These are phyloP conservation scores for Tetranychus truncatus DNA, from an alignment of 2,888 invertebrate species.

Conservation along the genomic window DNA sequence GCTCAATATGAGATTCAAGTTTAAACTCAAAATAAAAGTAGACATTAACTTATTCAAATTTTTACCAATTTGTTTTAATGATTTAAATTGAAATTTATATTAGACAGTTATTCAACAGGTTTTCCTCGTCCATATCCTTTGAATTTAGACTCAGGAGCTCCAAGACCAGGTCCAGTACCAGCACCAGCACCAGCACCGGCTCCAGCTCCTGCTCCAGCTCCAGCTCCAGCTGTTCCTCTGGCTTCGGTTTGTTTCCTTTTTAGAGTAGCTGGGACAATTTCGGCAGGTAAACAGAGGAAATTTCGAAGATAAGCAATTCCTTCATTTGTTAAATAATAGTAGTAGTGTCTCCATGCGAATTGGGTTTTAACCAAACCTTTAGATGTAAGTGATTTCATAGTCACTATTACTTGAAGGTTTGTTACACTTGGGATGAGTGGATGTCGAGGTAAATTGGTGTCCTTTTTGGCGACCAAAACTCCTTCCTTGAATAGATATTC, in stretches of 20 bases:
- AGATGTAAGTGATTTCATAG: slow-evolving; percentile 72
- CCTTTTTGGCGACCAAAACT: slow-evolving; percentile 97
- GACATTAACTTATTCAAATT: too few relatives aligned
- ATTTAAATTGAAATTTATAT: too few relatives aligned
- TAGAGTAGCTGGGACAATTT: slow-evolving; percentile 93
- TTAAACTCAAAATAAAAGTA: too few relatives aligned
- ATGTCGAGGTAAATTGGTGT: slow-evolving; percentile 92
- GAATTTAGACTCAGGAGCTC: neutral
- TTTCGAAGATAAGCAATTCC: slow-evolving; percentile 90
- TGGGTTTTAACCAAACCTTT: slow-evolving; percentile 96
- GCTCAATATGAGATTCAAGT: too few relatives aligned
- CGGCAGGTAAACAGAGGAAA: slow-evolving; percentile 87
- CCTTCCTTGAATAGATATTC: slow-evolving; percentile 97
- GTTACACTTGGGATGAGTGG: slow-evolving; percentile 72
- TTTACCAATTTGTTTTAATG: too few relatives aligned
- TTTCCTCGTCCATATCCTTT: slow-evolving; percentile 1
- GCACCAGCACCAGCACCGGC: neutral
- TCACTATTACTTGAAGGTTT: slow-evolving; percentile 95
- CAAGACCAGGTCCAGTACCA: neutral
- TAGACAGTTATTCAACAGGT: neutral
- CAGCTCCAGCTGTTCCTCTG: slow-evolving; percentile 35
- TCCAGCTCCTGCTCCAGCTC: neutral
- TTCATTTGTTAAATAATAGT: slow-evolving; percentile 97
- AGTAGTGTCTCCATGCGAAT: slow-evolving; percentile 98
- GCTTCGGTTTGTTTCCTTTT: slow-evolving; percentile 49